Conservation (phyloP, 2,888 invertebrate genomes). For the Belgica antarctica region DNA sequence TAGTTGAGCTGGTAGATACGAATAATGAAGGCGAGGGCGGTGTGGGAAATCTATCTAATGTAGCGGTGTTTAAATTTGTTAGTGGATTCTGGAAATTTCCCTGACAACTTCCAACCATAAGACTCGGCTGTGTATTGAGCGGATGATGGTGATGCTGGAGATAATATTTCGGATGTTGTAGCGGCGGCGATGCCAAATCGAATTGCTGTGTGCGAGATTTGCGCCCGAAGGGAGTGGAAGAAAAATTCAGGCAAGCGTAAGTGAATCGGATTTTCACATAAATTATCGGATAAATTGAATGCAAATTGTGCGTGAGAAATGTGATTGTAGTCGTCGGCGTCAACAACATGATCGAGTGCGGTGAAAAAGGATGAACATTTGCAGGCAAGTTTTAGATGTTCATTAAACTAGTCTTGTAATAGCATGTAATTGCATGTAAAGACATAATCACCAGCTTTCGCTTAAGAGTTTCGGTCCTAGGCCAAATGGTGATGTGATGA, state of each 20-base stretch:
- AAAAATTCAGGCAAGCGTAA: constrained; percentile 21
- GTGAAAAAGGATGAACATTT: no score
- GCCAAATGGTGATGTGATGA: no score
- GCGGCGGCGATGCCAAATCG: constrained; percentile 33
- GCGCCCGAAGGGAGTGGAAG: background rate
- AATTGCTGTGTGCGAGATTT: background rate
- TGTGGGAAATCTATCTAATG: constrained; percentile 39
- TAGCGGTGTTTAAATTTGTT: constrained; percentile 36
- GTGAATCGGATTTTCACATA: constrained; percentile 29
- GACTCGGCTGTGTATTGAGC: constrained; percentile 16
- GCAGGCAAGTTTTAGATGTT: no score
- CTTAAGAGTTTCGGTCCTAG: no score
- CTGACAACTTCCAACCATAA: constrained; percentile 31
- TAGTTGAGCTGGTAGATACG: constrained; percentile 40
- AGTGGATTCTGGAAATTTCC: constrained; percentile 25
- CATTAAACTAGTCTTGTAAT: no score
- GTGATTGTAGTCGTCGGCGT: constrained; percentile 21
- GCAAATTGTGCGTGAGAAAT: constrained; percentile 35
- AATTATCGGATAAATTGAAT: constrained; percentile 32
- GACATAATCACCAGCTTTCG: no score
- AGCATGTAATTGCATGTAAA: no score
- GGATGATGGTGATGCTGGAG: constrained; percentile 33
- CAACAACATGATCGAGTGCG: constrained; percentile 18
- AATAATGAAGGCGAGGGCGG: constrained; percentile 38
- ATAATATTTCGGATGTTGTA: constrained; percentile 31